These are phyloP conservation scores for Ochotona curzoniae DNA, from an alignment of 2,113 vertebrate species.

Conservation along the genomic window DNA sequence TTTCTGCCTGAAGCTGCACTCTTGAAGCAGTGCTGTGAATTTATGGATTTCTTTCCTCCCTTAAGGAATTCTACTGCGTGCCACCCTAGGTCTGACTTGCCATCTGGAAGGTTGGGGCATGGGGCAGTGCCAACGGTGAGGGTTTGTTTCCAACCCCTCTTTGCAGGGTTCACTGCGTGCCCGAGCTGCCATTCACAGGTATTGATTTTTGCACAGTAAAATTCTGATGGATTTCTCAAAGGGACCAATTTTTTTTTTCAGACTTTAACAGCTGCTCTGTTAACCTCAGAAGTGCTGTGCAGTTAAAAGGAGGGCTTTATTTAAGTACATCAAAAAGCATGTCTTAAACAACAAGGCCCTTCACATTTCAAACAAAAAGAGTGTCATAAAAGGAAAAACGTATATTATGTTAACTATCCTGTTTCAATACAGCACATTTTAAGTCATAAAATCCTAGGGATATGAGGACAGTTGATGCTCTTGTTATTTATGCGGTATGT, in stretches of 20 bases:
- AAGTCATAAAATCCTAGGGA: background rate
- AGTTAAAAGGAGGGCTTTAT: slow-evolving; percentile 15
- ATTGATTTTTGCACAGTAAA: slow-evolving; percentile 55
- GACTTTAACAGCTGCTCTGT: slow-evolving; percentile 57
- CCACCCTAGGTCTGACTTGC: background rate
- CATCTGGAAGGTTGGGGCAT: background rate
- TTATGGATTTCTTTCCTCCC: slow-evolving; percentile 5
- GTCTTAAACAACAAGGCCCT: background rate
- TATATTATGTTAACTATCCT: slow-evolving; percentile 27
- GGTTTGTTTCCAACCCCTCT: background rate
- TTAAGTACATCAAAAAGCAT: background rate
- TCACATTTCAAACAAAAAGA: slow-evolving; percentile 43
- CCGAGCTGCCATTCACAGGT: background rate
- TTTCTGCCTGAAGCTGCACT: background rate
- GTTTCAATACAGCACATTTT: background rate
- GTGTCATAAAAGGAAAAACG: background rate
- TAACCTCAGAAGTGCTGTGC: background rate
- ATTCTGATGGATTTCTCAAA: slow-evolving; percentile 60
- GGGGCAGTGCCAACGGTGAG: background rate
- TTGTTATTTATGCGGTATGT: slow-evolving; percentile 20
- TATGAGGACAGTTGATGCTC: background rate
- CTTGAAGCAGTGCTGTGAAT: background rate
- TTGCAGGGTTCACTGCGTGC: accelerated
- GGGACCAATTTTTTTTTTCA: background rate
- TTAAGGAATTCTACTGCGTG: background rate